Base-by-base conservation (phyloP, 1,140 invertebrate genomes). In the Neodiprion virginianus region DNA sequence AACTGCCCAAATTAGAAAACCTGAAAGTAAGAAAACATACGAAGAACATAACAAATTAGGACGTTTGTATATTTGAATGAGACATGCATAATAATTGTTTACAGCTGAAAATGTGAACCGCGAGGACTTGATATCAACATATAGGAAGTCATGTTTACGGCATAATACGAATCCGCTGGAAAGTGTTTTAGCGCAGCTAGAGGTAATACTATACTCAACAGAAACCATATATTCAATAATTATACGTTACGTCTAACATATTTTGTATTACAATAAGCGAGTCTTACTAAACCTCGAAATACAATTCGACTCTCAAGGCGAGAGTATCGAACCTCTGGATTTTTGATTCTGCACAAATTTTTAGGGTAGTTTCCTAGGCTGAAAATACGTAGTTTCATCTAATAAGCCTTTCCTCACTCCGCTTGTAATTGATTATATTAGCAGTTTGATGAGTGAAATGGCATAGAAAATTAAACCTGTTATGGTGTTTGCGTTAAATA, bases 131-230 rank as follows among this genome's bases (percentile, higher is more conserved):
- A 87, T 93, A 10, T 89, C 90, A 69, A 90, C 93, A 67, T 96
- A 96, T 86, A 88, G 90, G 80, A 89, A 91, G 78, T 93, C 94
- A 50, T 96, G 95, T 86, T 85, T 90, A 71, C 91, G 91, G 79
- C 93, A 96, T 89, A 86, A 88, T 78, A 92, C 93, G 47, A 86
- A 91, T 80, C 93, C 94, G 48, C 86, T 95, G 71, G 88, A 91
- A 73, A 90, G 88, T 76, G 90, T 96, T 74, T 78, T 95, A 77
- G 89, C 93, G 73, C 95, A 96, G 82, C 89, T 96, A 78, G 90
- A 94, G 89, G 91, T 92, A 84, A 87, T 78, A 81, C 71, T 71
- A 48, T 69, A 69, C 47, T n/a, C 48, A 11, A 76, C 71, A 76
- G 75, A 71, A 75, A 75, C 71, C 78, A 23, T 69, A 74, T 14